A percentile compares a stretch with the other conserved stretches of the same genome.
Evolutionary conservation across 2,113 vertebrate species (phyloP).

Genomic region (Pelecanoides urinatrix): DNA sequence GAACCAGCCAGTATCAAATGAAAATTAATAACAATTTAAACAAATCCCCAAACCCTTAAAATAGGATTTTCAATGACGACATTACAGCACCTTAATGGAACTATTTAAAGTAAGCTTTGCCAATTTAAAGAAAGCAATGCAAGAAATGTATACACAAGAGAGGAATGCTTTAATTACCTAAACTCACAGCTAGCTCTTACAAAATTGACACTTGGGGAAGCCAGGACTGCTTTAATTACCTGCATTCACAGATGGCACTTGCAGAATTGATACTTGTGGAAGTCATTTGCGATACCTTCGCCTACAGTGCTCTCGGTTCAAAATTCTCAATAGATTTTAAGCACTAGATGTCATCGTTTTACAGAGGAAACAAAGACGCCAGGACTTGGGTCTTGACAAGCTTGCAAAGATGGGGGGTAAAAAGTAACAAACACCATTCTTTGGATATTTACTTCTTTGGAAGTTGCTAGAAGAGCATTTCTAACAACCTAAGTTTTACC

Average conservation of each 20-base stretch:
- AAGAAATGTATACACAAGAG: accelerated
- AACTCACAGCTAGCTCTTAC: background rate
- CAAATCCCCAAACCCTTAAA: background rate
- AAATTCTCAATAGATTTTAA: background rate
- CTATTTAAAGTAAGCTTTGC: background rate
- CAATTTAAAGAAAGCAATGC: background rate
- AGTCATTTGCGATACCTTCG: background rate
- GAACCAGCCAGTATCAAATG: background rate
- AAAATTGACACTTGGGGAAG: background rate
- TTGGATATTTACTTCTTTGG: background rate
- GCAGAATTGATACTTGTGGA: background rate
- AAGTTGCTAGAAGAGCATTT: background rate
- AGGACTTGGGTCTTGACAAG: background rate
- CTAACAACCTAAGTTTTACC: background rate
- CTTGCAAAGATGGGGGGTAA: background rate
- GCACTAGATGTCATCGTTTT: slow-evolving; percentile 55
- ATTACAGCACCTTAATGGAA: background rate
- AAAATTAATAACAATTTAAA: background rate
- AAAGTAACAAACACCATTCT: background rate
- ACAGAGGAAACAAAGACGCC: slow-evolving; percentile 28
- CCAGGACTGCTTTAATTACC: background rate
- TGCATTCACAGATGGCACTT: background rate
- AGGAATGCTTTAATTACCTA: background rate
- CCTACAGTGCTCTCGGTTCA: background rate
- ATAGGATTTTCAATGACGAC: background rate